Evolutionary conservation across 2,888 invertebrate genomes (phyloP), one percentile per base, ranked within the genome.

Genomic region (Microctonus aethiopoides): DNA sequence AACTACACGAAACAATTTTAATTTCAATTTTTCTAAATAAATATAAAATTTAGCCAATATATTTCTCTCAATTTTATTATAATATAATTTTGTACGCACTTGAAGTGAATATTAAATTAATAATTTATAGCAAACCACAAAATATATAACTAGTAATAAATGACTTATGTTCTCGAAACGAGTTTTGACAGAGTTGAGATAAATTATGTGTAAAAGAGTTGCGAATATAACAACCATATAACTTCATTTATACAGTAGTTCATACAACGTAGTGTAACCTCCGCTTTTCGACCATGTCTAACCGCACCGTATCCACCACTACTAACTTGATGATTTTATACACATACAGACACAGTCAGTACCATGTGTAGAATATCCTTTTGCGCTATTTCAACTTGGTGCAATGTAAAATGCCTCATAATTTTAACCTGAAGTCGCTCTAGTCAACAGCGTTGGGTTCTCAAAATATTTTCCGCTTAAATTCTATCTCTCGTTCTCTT

Each of bases 371-470:
- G 56, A 10, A 29, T 29, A 29, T 29, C 22, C 54, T 32, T 51
- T 52, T 68, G 16, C 26, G 46, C n/a, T 72, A 36, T 67, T 60
- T 67, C 70, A 68, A 70, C 68, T 72, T 57, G 39, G 46, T 34
- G 16, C 62, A 60, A 75, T 75, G n/a, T 64, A 71, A 74, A 71
- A 71, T 16, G 71, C 66, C 51, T 74, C n/a, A 74, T 73, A 73
- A 75, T 75, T 75, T 72, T 61, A 60, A 9, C 59, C 54, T 57
- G 62, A 60, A 51, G 39, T 52, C 64, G 39, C 32, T 24, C 20
- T 39, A 68, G 63, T 63, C 56, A 51, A 62, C 63, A 52, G 52
- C 52, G 67, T 60, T 65, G 68, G 67, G 52, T 13, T 39, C 39
- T 39, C 39, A 39, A 39, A 39, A n/a, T 39, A 39, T 39, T 39